Percentiles rank a stretch among this genome's conserved stretches.
phyloP scores from a whole-genome alignment of 2,797 vertebrate species.

The Steatocranus sp. region DNA sequence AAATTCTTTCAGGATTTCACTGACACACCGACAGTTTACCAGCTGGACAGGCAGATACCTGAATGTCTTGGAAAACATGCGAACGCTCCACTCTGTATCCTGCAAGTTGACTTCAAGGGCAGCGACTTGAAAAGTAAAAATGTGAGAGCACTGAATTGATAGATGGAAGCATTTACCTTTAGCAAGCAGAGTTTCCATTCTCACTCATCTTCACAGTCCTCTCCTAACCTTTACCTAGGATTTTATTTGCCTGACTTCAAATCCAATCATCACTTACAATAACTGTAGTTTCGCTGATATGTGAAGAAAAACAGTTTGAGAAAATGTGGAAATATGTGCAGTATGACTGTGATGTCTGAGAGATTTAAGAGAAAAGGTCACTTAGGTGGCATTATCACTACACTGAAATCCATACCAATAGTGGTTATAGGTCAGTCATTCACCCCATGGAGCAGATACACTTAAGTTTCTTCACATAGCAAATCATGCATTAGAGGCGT shows the following conservation, averaged over 20 bases:
- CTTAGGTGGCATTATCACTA: background rate
- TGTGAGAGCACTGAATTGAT: background rate
- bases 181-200: background rate
- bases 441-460: background rate
- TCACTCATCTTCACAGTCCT: background rate
- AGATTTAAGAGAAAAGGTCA: background rate
- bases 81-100: background rate
- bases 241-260: background rate
- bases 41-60: slow-evolving; percentile 22
- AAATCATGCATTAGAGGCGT: background rate
- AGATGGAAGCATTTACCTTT: background rate
- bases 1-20: slow-evolving; percentile 25
- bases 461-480: background rate
- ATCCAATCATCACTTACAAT: background rate
- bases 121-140: background rate
- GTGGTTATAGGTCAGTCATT: background rate
- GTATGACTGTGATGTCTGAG: background rate
- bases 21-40: slow-evolving; percentile 2
- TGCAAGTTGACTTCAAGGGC: background rate
- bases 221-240: background rate
- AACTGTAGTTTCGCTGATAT: background rate
- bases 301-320: background rate
- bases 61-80: background rate
- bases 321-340: background rate
- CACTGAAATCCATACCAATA: background rate